phyloP scores from a whole-genome alignment of 2,113 vertebrate genomes.

The Gymnorhina tibicen region DNA sequence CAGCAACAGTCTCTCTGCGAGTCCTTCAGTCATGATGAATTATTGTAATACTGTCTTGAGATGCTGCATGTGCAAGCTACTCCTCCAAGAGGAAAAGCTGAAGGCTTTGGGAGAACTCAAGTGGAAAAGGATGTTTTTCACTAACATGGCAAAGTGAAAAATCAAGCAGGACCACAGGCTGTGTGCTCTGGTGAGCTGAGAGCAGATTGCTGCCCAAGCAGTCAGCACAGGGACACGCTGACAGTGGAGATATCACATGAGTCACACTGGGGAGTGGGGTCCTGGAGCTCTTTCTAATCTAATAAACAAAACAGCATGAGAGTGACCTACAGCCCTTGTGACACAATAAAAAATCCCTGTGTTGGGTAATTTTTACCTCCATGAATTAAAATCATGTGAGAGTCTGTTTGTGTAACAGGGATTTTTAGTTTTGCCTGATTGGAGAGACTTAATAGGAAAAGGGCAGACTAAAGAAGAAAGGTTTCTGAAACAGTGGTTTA shows the following conservation, averaged over 20 bases:
- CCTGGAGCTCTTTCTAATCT: not conserved
- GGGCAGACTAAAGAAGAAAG: not conserved
- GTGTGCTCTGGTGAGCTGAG: not conserved
- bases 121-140: not conserved
- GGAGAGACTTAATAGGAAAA: not conserved
- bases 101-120: not conserved
- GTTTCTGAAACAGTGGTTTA: not conserved
- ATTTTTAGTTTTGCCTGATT: constrained; percentile 34
- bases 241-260: not conserved
- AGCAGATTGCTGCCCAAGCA: not conserved
- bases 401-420: not conserved
- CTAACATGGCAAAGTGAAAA: not conserved
- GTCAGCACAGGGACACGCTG: not conserved
- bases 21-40: not conserved
- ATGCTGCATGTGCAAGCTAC: not conserved
- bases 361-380: not conserved
- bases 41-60: not conserved
- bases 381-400: constrained; percentile 16
- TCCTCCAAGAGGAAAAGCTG: not conserved
- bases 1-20: not conserved
- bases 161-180: not conserved
- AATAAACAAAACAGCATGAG: not conserved
- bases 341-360: not conserved
- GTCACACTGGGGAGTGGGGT: not conserved
- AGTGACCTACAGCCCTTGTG: not conserved